phyloP scores from a whole-genome alignment of 2,797 vertebrate genomes.

The Notamacropus eugenii region DNA sequence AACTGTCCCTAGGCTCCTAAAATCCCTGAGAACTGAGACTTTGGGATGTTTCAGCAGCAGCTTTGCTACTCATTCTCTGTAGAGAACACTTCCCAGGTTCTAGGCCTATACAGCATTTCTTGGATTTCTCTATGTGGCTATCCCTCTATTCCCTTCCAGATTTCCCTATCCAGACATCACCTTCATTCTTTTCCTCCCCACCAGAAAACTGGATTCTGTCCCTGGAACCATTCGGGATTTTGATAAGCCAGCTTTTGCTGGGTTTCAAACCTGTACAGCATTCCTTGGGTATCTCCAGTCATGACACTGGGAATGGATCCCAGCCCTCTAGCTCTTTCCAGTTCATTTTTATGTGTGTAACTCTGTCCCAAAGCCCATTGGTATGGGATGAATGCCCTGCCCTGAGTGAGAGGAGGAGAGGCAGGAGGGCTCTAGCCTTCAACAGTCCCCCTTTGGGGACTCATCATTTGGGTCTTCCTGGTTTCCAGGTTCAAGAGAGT shows the following conservation, averaged over 20 bases:
- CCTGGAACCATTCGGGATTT: neutral
- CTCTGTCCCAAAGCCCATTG: neutral
- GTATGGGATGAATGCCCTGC: neutral
- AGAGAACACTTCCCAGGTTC: neutral
- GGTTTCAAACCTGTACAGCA: neutral
- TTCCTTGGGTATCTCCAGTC: neutral
- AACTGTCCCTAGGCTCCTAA: neutral
- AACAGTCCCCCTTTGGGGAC: neutral
- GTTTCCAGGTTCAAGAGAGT: neutral
- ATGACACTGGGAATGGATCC: neutral
- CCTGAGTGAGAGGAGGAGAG: neutral
- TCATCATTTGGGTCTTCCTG: neutral
- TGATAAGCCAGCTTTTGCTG: neutral
- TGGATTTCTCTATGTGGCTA: neutral
- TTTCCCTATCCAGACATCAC: neutral
- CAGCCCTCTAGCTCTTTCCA: neutral
- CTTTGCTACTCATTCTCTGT: neutral
- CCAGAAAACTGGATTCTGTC: neutral
- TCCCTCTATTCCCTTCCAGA: neutral
- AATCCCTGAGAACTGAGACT: neutral
- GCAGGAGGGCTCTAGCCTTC: neutral
- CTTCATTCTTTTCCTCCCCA: neutral
- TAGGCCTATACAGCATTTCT: neutral
- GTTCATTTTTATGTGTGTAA: neutral
- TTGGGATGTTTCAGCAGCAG: neutral